Evolutionary conservation across 2,797 vertebrate genomes (phyloP).

Genomic region (Sebastes hubbsi): DNA sequence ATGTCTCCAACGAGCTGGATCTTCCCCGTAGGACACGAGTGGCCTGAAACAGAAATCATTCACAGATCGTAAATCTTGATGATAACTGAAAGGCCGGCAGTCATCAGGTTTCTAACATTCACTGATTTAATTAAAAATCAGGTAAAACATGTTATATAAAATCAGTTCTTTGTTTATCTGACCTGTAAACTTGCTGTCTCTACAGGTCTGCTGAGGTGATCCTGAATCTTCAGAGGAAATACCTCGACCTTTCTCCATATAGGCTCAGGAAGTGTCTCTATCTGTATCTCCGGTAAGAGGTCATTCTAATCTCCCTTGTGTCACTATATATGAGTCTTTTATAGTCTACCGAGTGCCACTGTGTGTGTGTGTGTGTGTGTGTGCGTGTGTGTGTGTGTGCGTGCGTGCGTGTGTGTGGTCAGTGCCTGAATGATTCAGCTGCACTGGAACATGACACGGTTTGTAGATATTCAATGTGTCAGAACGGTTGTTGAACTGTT

Average conservation of each 20-base stretch:
- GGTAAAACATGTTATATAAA: neutral
- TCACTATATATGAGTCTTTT: slow-evolving; percentile 44
- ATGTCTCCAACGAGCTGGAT: slow-evolving; percentile 86
- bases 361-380: neutral
- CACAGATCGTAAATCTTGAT: neutral
- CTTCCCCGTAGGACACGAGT: slow-evolving; percentile 71
- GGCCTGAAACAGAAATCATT: slow-evolving; percentile 58
- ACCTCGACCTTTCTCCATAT: slow-evolving; percentile 51
- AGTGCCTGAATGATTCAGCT: slow-evolving; percentile 25
- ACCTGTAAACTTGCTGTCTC: slow-evolving; percentile 54
- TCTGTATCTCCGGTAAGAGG: neutral
- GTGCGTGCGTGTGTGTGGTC: neutral
- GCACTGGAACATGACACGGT: slow-evolving; percentile 41
- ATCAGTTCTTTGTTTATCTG: slow-evolving; percentile 6
- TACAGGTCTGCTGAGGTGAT: slow-evolving; percentile 11
- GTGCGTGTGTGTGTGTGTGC: neutral
- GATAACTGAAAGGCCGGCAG: neutral
- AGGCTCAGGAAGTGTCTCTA: slow-evolving; percentile 3
- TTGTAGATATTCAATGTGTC: slow-evolving; percentile 47
- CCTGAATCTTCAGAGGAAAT: slow-evolving; percentile 38
- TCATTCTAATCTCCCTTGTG: neutral
- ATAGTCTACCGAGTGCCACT: slow-evolving; percentile 23
- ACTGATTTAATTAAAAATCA: neutral
- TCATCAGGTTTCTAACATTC: neutral
- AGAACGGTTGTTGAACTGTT: slow-evolving; percentile 36